Evolutionary conservation across 2,113 vertebrate species (phyloP), one percentile per base, ranked within the genome.

Genomic region (Benitochromis conjunctus): DNA sequence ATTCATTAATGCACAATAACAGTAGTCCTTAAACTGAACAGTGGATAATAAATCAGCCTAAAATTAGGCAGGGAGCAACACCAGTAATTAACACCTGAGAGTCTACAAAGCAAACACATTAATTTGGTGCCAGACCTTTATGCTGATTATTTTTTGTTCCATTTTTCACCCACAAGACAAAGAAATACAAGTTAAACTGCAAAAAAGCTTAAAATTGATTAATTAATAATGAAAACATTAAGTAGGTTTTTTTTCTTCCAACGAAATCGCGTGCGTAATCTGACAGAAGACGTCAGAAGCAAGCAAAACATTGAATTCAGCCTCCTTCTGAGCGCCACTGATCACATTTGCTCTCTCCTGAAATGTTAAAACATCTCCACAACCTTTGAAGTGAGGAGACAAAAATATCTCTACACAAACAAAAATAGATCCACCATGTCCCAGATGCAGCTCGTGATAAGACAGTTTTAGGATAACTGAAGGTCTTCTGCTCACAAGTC

Each of bases 351-450:
- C 16, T 46, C 53, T 26, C 12, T 74, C 53, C 26, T 5, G 54
- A 66, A 48, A 46, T 7, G 26, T 41, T 19, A n/a, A 43, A 18
- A 80, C 24, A 3, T 6, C 34, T 53, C 71, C 56, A 46, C 21
- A 29, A 80, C 62, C 36, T 82, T 77, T 85, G 82, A 80, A 86
- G 69, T n/a, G 5, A 5, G 19, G 7, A 60, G 55, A 88, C 24
- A 77, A 58, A 90, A 94, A 94, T 91, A 93, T 18, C 13, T 60
- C 3, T 1, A 6, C 3, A 4, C 57, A 54, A 84, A 86, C 19
- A 77, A 53, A 89, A 94, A 91, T 88, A 93, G 81, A 86, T 43
- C n/a, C 48, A 60, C 58, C 18, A 10, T 7, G 77, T 78, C 38
- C 18, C 1, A n/a, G 56, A 90, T 14, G 48, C 53, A 69, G 80